A percentile compares a stretch with the other conserved stretches of the same genome.
phyloP scores from a whole-genome alignment of 2,113 vertebrate genomes.

The Hypomesus transpacificus region DNA sequence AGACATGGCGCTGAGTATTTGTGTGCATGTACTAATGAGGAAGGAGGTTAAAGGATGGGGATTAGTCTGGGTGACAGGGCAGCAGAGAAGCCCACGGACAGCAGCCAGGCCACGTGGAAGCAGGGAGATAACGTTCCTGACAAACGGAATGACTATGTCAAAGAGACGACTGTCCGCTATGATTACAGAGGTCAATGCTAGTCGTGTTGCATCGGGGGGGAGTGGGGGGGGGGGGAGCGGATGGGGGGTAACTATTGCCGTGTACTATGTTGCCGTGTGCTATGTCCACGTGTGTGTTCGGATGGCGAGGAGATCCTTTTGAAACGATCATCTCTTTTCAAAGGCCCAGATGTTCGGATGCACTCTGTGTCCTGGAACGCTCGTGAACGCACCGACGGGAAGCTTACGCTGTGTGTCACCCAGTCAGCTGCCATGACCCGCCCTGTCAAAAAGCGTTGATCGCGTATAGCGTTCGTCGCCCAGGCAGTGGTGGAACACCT shows the following conservation, averaged over 20 bases:
- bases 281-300: not conserved
- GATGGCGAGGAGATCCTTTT: not conserved
- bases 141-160: not conserved
- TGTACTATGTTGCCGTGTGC: constrained; percentile 14
- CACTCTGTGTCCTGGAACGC: not conserved
- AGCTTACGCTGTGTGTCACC: not conserved
- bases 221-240: constrained; percentile 12
- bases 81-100: not conserved
- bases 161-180: not conserved
- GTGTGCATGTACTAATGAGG: constrained; percentile 15
- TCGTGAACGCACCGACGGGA: not conserved
- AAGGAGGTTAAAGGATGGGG: not conserved
- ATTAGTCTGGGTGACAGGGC: not conserved
- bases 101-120: not conserved
- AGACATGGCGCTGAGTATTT: not conserved
- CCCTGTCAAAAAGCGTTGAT: not conserved
- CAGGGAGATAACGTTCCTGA: not conserved
- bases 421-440: not conserved
- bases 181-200: not conserved
- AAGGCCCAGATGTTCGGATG: constrained; percentile 13
- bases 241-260: no score
- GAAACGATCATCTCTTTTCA: constrained; percentile 15
- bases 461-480: no score
- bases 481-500: no score
- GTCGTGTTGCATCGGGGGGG: constrained; percentile 6